Percentiles rank a stretch among this genome's conserved stretches.
Conservation (phyloP, 2,113 vertebrate genomes). For the Fukomys damarensis region DNA sequence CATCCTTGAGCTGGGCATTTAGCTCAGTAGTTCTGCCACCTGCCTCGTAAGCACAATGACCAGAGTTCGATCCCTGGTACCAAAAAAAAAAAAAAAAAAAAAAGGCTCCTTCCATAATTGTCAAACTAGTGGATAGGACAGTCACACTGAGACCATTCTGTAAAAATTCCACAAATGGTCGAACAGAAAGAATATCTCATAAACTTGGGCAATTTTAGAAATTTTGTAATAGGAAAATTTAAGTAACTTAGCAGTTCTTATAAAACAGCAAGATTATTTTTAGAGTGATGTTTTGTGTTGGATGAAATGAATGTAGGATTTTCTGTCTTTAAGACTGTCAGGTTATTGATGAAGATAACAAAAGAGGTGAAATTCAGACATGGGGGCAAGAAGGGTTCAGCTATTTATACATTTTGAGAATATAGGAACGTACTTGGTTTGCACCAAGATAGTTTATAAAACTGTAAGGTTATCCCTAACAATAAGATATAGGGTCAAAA, state of each 20-base stretch:
- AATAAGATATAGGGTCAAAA: not conserved
- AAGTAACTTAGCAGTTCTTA: not conserved
- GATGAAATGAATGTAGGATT: not conserved
- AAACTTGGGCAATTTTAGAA: not conserved
- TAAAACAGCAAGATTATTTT: not conserved
- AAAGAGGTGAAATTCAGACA: not conserved
- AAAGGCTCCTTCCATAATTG: not conserved
- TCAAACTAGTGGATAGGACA: not conserved
- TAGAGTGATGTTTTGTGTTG: not conserved
- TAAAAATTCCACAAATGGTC: constrained; percentile 4
- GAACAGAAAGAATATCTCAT: not conserved
- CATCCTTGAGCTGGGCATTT: no score
- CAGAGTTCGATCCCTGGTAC: no score
- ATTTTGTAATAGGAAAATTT: not conserved
- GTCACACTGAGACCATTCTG: not conserved
- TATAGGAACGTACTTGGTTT: not conserved
- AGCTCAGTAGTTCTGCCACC: no score
- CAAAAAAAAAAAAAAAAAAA: no score
- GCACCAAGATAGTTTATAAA: not conserved
- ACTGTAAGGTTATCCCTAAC: not conserved
- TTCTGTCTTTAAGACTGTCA: not conserved
- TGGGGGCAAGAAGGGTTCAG: not conserved
- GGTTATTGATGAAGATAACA: not conserved
- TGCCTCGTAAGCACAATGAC: no score
- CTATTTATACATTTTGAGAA: not conserved